phyloP scores from a whole-genome alignment of 2,888 invertebrate species.

The Phalera bucephala region DNA sequence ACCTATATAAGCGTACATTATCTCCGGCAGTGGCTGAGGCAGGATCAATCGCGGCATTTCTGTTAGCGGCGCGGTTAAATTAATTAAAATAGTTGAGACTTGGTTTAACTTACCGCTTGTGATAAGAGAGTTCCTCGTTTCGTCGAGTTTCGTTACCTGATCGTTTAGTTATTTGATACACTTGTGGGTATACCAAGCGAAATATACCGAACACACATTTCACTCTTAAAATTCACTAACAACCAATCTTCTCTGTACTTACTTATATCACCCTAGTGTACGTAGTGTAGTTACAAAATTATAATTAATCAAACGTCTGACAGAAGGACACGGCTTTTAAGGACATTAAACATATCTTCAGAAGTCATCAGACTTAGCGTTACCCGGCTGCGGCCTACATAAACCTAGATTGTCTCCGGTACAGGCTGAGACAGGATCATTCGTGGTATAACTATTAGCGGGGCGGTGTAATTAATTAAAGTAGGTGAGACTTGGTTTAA shows the following conservation, averaged over 20 bases:
- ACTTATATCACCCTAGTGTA: too few species aligned
- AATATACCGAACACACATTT: too few species aligned
- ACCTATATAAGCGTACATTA: slow-evolving; percentile 1
- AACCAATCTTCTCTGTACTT: too few species aligned
- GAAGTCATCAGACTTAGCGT: background rate
- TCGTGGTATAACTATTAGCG: background rate
- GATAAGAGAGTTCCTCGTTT: too few species aligned
- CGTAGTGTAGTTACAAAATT: too few species aligned
- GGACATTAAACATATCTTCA: background rate
- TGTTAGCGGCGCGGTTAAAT: background rate
- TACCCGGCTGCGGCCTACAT: background rate
- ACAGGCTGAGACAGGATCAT: background rate
- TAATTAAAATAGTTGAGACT: slow-evolving; percentile 1
- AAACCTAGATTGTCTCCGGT: background rate
- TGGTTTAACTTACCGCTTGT: background rate
- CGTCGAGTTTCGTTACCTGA: too few species aligned
- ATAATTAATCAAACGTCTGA: too few species aligned
- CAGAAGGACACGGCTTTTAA: too few species aligned
- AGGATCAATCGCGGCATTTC: background rate
- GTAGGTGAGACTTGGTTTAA: slow-evolving; percentile 1
- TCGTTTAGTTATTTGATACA: too few species aligned
- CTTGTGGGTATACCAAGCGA: too few species aligned
- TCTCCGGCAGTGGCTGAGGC: background rate
- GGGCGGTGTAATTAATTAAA: slow-evolving; percentile 1
- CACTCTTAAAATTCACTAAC: too few species aligned